Base-by-base conservation (phyloP, 2,797 vertebrate species). In the Apogon talboti region DNA sequence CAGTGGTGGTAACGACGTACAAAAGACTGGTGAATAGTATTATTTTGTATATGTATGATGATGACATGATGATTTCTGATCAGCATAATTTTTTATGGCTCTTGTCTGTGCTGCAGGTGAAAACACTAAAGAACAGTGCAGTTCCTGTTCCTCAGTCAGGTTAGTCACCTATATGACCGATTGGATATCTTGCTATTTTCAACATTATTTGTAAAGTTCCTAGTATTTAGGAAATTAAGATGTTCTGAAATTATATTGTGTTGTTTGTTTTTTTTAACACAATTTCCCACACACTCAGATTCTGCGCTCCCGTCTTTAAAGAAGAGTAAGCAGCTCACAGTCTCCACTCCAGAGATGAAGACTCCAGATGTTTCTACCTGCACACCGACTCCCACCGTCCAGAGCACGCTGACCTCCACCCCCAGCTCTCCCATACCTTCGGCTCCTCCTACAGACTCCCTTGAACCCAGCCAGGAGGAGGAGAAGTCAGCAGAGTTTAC, bases 81-180 rank as follows among this genome's bases (percentile, higher is more conserved):
- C 3, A 28, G 24, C 6, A 3, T n/a, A n/a, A n/a, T n/a, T n/a
- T n/a, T n/a, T n/a, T n/a, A 41, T 38, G 0, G 42, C 40, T 11
- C 69, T 57, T 68, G 1, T 75, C 9, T 80, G 4, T 65, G 33
- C 83, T 63, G 1, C 87, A 94, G 93, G 81, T 92, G 37, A 94
- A 91, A 87, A 76, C 90, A 61, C 63, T 89, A 66, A 94, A 86
- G 85, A 92, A 52, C 44, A 85, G 47, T 69, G 56, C 72, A 45
- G 74, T 38, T 68, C 51, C 83, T 63, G 71, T 74, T 55, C 55
- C 76, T 75, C 73, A 71, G 9, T 73, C 90, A 82, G 93, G 93
- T 95, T 49, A 67, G 91, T 82, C 28, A 4, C 43, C 1, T 42
- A 55, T 65, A 35, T 35, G 13, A 37, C 24, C 15, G 38, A 61